Conservation (phyloP, 2,113 vertebrate genomes). For the Ploceus nigricollis region DNA sequence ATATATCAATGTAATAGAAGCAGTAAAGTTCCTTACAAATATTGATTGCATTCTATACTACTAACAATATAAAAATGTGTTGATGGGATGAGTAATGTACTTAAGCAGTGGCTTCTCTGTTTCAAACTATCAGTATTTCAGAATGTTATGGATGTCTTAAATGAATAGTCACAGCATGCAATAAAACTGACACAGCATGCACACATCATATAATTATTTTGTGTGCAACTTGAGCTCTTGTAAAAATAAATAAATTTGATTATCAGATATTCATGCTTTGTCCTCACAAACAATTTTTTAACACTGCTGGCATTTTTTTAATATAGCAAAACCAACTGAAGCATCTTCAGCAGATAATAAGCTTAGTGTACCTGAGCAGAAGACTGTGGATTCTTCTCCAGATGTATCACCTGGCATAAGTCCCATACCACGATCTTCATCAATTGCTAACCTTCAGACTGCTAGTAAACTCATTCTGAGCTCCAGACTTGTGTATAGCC, state of each 20-base stretch:
- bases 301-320: not conserved
- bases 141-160: not conserved
- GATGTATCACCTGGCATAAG: constrained; percentile 80
- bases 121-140: not conserved
- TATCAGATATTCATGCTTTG: not conserved
- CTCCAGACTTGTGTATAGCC: constrained; percentile 91
- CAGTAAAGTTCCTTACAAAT: not conserved
- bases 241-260: not conserved
- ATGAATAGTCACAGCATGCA: not conserved
- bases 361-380: constrained; percentile 80
- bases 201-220: not conserved
- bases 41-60: not conserved
- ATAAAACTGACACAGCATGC: not conserved
- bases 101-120: not conserved
- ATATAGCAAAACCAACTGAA: constrained; percentile 71
- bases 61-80: not conserved
- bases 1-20: not conserved
- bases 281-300: not conserved
- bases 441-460: constrained; percentile 94
- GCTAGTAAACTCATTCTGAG: constrained; percentile 97
- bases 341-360: constrained; percentile 77
- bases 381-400: constrained; percentile 83
- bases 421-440: constrained; percentile 90
- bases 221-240: not conserved
- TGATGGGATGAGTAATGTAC: not conserved